Base-by-base conservation (phyloP, 2,888 invertebrate genomes). In the Conomelus anceps region DNA sequence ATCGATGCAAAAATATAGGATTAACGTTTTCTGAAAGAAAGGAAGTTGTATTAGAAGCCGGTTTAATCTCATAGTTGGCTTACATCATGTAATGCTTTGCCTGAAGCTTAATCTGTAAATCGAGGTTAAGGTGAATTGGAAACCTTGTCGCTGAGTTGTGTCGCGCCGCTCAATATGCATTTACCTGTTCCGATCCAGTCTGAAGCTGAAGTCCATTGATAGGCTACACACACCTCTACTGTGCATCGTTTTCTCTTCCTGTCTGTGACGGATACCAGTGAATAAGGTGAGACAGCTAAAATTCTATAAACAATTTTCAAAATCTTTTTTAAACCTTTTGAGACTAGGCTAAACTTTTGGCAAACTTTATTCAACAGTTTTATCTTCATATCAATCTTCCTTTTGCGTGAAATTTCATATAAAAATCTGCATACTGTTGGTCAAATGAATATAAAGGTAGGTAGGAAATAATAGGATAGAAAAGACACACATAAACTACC, bases 1-100 rank as follows among this genome's bases (percentile, higher is more conserved):
- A 26, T n/a, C 26, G 26, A n/a, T 63, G n/a, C 20, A n/a, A n/a
- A n/a, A n/a, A 63, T 26, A 7, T n/a, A 63, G 20, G 63, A 63
- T 20, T n/a, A n/a, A 20, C 63, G 63, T 1, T 13, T n/a, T 20
- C n/a, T 63, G 63, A n/a, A 63, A 3, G 20, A 63, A 63, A 63
- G 63, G 63, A 63, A 63, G 63, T 63, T 13, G 63, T n/a, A 63
- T 20, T 63, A n/a, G n/a, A n/a, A 63, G 63, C 63, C 63, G 63
- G 63, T 63, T 63, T 63, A n/a, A 63, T 63, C 63, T 63, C 63
- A n/a, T 63, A 63, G 63, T 63, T 63, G 63, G 63, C 63, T 63
- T 63, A 92, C 85, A 88, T 88, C 22, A 29, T 22, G 86, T 24
- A 86, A 86, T 22, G 24, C 26, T 86, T 86, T 26, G 86, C 86